Conservation (phyloP, 1,140 invertebrate species). For the Drosophila cardini region DNA sequence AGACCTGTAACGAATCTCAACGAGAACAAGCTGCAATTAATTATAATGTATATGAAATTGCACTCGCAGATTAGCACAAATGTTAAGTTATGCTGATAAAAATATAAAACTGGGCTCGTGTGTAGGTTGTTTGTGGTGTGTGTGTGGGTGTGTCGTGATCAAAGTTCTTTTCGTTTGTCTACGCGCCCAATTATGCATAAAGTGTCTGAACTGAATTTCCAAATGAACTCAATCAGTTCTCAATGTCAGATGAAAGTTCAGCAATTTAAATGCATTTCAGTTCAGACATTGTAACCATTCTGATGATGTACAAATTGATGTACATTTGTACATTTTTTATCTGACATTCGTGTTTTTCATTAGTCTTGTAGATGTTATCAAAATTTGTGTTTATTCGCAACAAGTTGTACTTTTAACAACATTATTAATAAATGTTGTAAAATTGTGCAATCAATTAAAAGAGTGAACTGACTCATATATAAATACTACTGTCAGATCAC, state of each 20-base stretch:
- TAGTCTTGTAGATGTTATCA: constrained; percentile 39
- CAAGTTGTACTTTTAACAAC: constrained; percentile 31
- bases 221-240: constrained; percentile 33
- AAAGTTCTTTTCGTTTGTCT: constrained; percentile 15
- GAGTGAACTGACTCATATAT: constrained; percentile 12
- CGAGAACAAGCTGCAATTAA: constrained; percentile 62
- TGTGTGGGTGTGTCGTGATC: constrained; percentile 34
- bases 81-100: constrained; percentile 46
- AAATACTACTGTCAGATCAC: neutral
- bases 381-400: constrained; percentile 34
- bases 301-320: constrained; percentile 5
- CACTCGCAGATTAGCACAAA: constrained; percentile 33
- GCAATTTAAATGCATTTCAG: constrained; percentile 7
- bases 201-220: constrained; percentile 22
- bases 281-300: neutral
- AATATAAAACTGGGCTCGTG: constrained; percentile 16
- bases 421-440: constrained; percentile 27
- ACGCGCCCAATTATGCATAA: constrained; percentile 62
- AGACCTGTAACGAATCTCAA: constrained; percentile 24
- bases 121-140: constrained; percentile 9
- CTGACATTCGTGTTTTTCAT: constrained; percentile 15
- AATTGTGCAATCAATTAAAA: constrained; percentile 36
- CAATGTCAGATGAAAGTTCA: constrained; percentile 53
- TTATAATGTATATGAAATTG: constrained; percentile 70
- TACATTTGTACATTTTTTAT: neutral